Evolutionary conservation across 2,797 vertebrate genomes (phyloP).

Genomic region (Chlorospingus flavigularis): DNA sequence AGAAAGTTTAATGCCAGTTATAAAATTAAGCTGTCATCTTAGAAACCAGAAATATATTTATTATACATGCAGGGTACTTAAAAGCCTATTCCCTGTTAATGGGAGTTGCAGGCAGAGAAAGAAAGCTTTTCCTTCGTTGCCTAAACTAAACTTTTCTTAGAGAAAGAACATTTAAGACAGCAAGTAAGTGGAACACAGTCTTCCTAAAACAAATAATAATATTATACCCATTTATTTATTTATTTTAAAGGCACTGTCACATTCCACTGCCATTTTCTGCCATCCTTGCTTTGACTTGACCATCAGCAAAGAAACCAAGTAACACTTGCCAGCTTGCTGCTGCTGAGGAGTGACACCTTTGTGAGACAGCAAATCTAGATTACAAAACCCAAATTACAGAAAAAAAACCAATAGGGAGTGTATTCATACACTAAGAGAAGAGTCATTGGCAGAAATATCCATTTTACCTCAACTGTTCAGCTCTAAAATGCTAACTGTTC

Average conservation of each 20-base stretch:
- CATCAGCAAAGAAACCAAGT: neutral
- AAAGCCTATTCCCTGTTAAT: neutral
- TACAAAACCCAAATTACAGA: neutral
- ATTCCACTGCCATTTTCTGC: neutral
- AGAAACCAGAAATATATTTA: neutral
- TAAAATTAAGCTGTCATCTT: constrained; percentile 37
- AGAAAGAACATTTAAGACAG: neutral
- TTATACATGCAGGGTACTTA: neutral
- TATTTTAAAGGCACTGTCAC: neutral
- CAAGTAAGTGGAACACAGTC: neutral
- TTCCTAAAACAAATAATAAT: neutral
- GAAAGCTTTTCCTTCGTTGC: neutral
- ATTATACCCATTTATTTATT: neutral
- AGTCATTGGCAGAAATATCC: neutral
- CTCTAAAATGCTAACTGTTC: neutral
- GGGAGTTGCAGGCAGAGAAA: neutral
- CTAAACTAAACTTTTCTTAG: neutral
- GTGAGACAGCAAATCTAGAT: neutral
- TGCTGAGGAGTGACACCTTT: neutral
- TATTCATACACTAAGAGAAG: neutral
- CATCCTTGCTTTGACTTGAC: neutral
- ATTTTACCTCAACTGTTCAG: neutral
- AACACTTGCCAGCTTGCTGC: neutral
- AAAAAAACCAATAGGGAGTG: neutral
- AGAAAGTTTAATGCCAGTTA: constrained; percentile 23